Conservation (phyloP, 2,888 invertebrate genomes). For the Netelia virgata region DNA sequence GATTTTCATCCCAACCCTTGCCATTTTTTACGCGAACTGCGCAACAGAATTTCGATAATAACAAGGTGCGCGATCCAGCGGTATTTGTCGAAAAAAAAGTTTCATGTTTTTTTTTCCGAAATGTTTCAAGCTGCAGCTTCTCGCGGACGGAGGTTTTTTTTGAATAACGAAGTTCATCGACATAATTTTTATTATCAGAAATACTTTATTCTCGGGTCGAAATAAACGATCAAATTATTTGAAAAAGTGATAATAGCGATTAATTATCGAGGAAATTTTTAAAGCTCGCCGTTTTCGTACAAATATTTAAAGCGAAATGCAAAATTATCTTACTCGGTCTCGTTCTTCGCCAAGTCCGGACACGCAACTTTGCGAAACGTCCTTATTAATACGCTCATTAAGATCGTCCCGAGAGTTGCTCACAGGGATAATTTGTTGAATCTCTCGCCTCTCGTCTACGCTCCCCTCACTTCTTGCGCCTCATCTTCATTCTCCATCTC, state of each 20-base stretch:
- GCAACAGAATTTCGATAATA: slow-evolving; percentile 58
- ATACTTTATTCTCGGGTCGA: too few species aligned
- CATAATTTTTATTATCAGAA: too few species aligned
- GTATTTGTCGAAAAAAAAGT: background rate
- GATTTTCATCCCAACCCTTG: slow-evolving; percentile 15
- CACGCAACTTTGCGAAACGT: slow-evolving; percentile 66
- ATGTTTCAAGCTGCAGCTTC: background rate
- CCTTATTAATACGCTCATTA: slow-evolving; percentile 74
- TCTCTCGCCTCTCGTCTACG: slow-evolving; percentile 47
- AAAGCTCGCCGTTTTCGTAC: background rate
- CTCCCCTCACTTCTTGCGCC: slow-evolving; percentile 54
- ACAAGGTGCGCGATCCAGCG: slow-evolving; percentile 63
- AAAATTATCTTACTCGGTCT: background rate
- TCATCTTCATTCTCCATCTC: slow-evolving; percentile 55
- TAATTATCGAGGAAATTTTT: background rate
- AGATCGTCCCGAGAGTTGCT: slow-evolving; percentile 64
- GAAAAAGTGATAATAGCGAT: background rate
- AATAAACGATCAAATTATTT: too few species aligned
- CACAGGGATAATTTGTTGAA: slow-evolving; percentile 55
- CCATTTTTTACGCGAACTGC: background rate
- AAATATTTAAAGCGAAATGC: background rate
- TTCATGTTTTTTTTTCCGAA: background rate
- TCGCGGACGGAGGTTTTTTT: background rate
- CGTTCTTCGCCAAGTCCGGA: slow-evolving; percentile 31
- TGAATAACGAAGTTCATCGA: background rate